phyloP scores from a whole-genome alignment of 2,888 invertebrate species.

The Poecilobothrus nobilitatus region DNA sequence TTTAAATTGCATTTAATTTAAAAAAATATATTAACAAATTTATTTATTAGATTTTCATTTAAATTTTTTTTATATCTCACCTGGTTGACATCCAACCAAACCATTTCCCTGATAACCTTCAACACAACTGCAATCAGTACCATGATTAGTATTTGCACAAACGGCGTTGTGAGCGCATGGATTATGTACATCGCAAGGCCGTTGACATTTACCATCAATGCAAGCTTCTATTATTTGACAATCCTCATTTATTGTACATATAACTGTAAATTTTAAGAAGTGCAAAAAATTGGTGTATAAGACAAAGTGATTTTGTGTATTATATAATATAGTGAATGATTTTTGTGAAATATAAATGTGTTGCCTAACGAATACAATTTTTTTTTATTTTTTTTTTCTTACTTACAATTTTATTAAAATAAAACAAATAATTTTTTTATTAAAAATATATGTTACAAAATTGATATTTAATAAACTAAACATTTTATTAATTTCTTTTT shows the following conservation, averaged over 20 bases:
- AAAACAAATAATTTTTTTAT: too few species aligned
- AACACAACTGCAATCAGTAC: conserved; percentile 74
- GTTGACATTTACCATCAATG: conserved; percentile 74
- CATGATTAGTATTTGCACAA: conserved; percentile 81
- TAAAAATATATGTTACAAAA: too few species aligned
- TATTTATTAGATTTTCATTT: too few species aligned
- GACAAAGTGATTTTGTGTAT: conserved; percentile 17
- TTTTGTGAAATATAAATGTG: neutral
- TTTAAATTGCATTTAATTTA: too few species aligned
- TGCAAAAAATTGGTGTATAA: conserved; percentile 22
- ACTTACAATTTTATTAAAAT: too few species aligned
- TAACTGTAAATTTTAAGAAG: conserved; percentile 50
- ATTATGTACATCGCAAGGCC: conserved; percentile 76
- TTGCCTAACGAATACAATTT: neutral
- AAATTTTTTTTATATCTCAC: conserved; percentile 42
- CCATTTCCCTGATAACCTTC: conserved; percentile 84
- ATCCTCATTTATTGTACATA: conserved; percentile 79
- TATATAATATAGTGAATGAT: conserved; percentile 17
- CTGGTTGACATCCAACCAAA: conserved; percentile 69
- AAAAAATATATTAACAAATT: too few species aligned
- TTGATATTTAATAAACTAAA: too few species aligned
- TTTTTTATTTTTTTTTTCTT: too few species aligned
- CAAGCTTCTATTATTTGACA: conserved; percentile 81
- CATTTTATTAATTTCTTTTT: too few species aligned
- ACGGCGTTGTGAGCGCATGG: conserved; percentile 76